Percentiles rank a stretch among this genome's conserved stretches.
These are phyloP conservation scores for Eupithecia vulgata DNA, from an alignment of 2,888 invertebrate genomes.

Conservation along the genomic window DNA sequence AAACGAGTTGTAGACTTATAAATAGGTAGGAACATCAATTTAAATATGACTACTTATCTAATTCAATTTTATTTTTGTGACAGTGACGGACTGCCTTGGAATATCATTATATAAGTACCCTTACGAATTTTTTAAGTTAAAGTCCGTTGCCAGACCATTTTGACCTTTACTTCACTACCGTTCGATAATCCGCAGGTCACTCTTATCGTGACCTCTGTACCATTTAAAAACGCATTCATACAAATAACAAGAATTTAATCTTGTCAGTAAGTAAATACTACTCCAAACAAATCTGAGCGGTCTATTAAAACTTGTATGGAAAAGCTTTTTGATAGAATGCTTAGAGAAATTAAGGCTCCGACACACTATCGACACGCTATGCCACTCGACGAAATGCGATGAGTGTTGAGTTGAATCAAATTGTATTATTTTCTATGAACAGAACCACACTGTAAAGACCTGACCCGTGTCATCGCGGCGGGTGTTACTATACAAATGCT, in stretches of 20 bases:
- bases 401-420: no score
- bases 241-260: background rate
- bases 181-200: background rate
- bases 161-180: background rate
- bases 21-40: background rate
- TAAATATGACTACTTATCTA: background rate
- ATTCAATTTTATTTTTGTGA: background rate
- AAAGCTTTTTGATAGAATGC: no score
- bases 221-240: conserved; percentile 1
- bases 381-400: no score
- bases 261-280: background rate
- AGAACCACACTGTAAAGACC: no score
- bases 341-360: no score
- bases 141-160: background rate
- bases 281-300: background rate
- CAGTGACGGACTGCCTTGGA: background rate
- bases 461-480: no score
- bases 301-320: no score
- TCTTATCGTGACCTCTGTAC: background rate
- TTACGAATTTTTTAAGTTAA: background rate
- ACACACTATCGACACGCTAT: no score
- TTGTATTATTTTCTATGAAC: no score
- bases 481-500: no score
- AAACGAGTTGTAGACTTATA: background rate
- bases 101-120: background rate